Evolutionary conservation across 2,113 vertebrate species (phyloP), one percentile per base, ranked within the genome.

Genomic region (Merops nubicus): DNA sequence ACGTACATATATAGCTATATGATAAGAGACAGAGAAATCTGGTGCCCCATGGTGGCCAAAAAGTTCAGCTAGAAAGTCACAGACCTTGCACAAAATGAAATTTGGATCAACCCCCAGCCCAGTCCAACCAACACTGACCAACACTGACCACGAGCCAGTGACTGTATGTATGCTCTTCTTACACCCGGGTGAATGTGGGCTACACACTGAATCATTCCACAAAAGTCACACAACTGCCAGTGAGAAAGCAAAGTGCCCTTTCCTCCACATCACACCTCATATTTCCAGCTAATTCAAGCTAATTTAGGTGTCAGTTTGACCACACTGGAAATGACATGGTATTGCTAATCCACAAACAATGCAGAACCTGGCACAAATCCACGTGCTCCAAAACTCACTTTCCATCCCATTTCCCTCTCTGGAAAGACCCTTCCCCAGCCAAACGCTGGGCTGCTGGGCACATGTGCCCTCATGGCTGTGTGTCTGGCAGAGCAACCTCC

Each of bases 401-500:
- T 45, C 69, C 36, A 23, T 13, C 22, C 48, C 43, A 0, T n/a
- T 67, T 68, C 17, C 8, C n/a, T 12, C n/a, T 26, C 54, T n/a
- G 9, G 34, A 69, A 90, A 89, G 68, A 80, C 20, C 8, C 11
- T 34, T 75, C 7, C 29, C 15, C 25, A 68, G 26, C 40, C 51
- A 48, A 60, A 12, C 0, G 3, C 19, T 0, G 0, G 45, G 26
- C 43, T 51, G 38, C 69, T 47, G 21, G 28, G 25, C 33, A 62
- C 1, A 2, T 1, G 1, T 11, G 40, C n/a, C n/a, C n/a, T n/a
- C 5, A 3, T 48, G 68, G 23, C 33, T 11, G 20, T 8, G 25
- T 14, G 0, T 53, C 40, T 17, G 0, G 0, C 29, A 43, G 29
- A 43, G 63, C 20, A 8, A 48, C 5, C 48, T 70, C 19, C 48